phyloP scores from a whole-genome alignment of 2,888 invertebrate genomes.

The Hypselothyrea guttata region DNA sequence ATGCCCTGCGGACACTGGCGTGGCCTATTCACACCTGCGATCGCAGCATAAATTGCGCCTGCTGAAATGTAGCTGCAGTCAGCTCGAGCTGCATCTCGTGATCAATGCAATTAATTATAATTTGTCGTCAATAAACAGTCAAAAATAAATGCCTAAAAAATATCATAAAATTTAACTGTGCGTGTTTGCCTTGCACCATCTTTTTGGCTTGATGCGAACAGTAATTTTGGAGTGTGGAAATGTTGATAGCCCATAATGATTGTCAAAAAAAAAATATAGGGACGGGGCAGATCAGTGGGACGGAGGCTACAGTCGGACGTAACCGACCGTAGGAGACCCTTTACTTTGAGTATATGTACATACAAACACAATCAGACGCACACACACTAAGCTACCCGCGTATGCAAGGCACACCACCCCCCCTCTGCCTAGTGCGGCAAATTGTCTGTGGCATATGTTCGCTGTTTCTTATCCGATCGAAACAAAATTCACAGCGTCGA shows the following conservation, averaged over 20 bases:
- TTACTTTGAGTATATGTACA: too few relatives aligned
- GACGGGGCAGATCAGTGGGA: too few relatives aligned
- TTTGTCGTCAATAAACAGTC: conserved; percentile 72
- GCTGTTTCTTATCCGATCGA: too few relatives aligned
- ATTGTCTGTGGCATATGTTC: too few relatives aligned
- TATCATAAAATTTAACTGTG: conserved; percentile 8
- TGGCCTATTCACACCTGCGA: conserved; percentile 74
- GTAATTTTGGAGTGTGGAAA: conserved; percentile 55
- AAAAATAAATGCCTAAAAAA: conserved; percentile 23
- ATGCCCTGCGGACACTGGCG: conserved; percentile 42
- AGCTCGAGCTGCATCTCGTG: conserved; percentile 76
- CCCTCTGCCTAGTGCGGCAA: too few relatives aligned
- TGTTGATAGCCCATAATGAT: conserved; percentile 63
- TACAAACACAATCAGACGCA: too few relatives aligned
- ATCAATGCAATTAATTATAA: conserved; percentile 79
- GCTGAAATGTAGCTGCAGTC: conserved; percentile 73
- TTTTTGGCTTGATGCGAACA: too few relatives aligned
- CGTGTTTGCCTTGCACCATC: conserved; percentile 5
- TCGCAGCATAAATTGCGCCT: conserved; percentile 64
- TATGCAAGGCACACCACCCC: too few relatives aligned
- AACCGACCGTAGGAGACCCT: too few relatives aligned
- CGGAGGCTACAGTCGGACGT: too few relatives aligned
- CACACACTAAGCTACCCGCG: too few relatives aligned
- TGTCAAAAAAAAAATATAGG: conserved; percentile 43
- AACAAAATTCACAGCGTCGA: too few relatives aligned